Evolutionary conservation across 2,888 invertebrate species (phyloP), one percentile per base, ranked within the genome.

Genomic region (Patella depressa): DNA sequence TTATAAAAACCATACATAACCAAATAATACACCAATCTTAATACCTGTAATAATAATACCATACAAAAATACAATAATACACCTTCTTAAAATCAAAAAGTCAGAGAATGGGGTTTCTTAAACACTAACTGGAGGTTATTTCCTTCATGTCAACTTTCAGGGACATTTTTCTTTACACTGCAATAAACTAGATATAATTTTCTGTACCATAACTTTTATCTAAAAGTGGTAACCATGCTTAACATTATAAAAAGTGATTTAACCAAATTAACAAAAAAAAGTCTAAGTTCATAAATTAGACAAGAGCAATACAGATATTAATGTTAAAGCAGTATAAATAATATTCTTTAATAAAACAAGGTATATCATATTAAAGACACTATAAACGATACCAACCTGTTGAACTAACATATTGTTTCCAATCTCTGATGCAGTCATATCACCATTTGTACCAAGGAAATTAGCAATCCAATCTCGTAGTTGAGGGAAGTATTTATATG

Each of bases 1-100:
- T 87, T 86, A 82, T 90, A 91, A 84, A 89, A 90, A 45, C 91
- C 91, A 84, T 88, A 90, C 72, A 85, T 83, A 19, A 90, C 90
- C 76, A 91, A 84, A 79, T 85, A 89, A 76, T 89, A 87, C 7
- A 91, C 89, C 78, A 91, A 84, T 53, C 88, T 77, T 65, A 91
- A 78, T 45, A 91, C 91, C 89, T 91, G 82, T 1, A 81, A 79
- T 17, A 72, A 71, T 11, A n/a, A 57, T 12, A 79, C 71, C 72
- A 17, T n/a, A 54, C 17, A 2, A 1, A 71, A n/a, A 5, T 29
- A 71, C 14, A 19, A 71, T n/a, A n/a, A 15, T 29, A 71, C 17
- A 19, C 15, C 15, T 3, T 24, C 24, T 14, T 14, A 34, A 34
- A 0, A 34, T 34, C 34, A 34, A 34, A 34, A 3, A 34, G 34